Conservation (phyloP, 2,113 vertebrate species). For the Tragelaphus scriptus region DNA sequence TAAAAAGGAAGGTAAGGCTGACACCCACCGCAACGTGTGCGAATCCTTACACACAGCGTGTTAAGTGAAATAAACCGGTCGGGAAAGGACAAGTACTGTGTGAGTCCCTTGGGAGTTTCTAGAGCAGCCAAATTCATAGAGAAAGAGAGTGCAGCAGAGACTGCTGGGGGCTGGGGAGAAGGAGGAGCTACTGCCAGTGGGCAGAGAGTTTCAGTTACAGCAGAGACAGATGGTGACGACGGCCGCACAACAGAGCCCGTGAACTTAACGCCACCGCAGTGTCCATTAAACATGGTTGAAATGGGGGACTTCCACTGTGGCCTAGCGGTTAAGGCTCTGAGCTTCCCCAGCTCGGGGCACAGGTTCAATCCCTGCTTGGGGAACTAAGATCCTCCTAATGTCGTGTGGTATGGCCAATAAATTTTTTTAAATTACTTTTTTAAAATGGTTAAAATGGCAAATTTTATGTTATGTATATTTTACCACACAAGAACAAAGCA, state of each 20-base stretch:
- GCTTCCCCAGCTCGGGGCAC: fast-evolving
- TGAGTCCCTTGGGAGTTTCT: neutral
- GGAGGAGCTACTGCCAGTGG: neutral
- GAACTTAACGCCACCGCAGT: neutral
- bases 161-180: neutral
- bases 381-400: neutral
- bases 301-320: fast-evolving
- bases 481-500: neutral
- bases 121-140: neutral
- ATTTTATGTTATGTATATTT: neutral
- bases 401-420: neutral
- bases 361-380: neutral
- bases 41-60: neutral
- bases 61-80: neutral
- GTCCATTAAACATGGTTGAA: fast-evolving
- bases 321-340: neutral
- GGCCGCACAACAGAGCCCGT: fast-evolving
- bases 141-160: neutral
- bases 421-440: neutral
- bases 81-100: neutral
- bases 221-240: fast-evolving
- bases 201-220: neutral
- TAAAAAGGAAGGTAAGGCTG: neutral
- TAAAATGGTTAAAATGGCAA: neutral
- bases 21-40: neutral